Evolutionary conservation across 2,113 vertebrate genomes (phyloP), one percentile per base, ranked within the genome.

Genomic region (Onychostoma macrolepis): DNA sequence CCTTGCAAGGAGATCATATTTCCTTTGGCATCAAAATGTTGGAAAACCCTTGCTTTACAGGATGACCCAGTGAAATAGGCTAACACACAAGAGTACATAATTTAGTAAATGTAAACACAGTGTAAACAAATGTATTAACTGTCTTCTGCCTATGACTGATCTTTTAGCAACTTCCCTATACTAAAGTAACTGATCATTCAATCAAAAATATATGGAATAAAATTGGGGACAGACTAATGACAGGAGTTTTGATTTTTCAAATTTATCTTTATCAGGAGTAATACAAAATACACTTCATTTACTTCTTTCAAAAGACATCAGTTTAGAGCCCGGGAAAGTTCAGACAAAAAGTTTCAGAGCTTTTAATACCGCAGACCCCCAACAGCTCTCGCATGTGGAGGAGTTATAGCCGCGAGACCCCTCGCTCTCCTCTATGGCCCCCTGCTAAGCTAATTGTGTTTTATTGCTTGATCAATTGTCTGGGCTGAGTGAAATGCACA

Each of bases 391-490:
- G 36, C 48, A 10, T 63, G 75, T 80, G 67, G 86, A 80, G 30
- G 69, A 78, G 85, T 36, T 76, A 75, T 19, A 72, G 63, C 72
- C 33, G 53, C 75, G 56, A 88, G 80, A 89, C 82, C 84, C 72
- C 67, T 30, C 33, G 30, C 86, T 84, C 83, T 75, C 36, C 45
- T 76, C 88, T 80, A 79, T 85, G 76, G 75, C 12, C 82, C 84
- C 87, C 89, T 84, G 48, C 86, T 78, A 80, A 86, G 89, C 87
- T 90, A 90, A 92, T 88, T 90, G 91, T 90, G 91, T 88, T 92
- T 89, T 89, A 92, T 90, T 87, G 91, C 92, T 93, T 91, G 93
- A 95, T 92, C 93, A 93, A 94, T 91, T 93, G 91, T 93, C 89
- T 91, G 90, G 87, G 88, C 88, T 78, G 86, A 92, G 87, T 92